Base-by-base conservation (phyloP, 2,888 invertebrate species). In the Gortyna flavago region DNA sequence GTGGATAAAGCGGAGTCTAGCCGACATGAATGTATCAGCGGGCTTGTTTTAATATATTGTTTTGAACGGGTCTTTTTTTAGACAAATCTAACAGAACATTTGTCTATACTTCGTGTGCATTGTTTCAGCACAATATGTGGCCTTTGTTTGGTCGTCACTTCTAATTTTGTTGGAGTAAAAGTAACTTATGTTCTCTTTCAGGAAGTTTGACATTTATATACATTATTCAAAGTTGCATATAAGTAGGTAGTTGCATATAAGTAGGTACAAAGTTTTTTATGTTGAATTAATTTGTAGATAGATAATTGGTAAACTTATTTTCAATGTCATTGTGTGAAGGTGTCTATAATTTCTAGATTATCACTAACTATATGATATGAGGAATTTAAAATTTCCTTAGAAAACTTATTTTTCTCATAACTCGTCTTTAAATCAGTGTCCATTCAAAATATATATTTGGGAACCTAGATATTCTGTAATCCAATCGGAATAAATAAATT, bases 1-100 rank as follows among this genome's bases (percentile, higher is more conserved):
- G 70, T 65, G 84, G 77, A 83, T 81, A 83, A 74, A 79, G 67
- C 32, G 74, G 67, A 66, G 77, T 66, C 71, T 44, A 77, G 51
- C 65, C 62, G 76, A 54, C 83, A 54, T 71, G 64, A 68, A 85
- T 79, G 71, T 66, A 77, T 83, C 64, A 67, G 62, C 73, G 44
- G 62, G 73, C 62, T 72, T 61, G 67, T 74, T 72, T 77, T 77
- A 75, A 68, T 62, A 72, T 73, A 80, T 72, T 72, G 64, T 35
- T 59, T 38, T 66, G 48, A 82, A 72, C 66, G 1, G 38, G 51
- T 67, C 0, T 75, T 75, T 75, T 54, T 85, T 83, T 69, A 21
- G 18, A 65, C 54, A 57, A 79, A 44, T 67, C 21, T 74, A 71
- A 64, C 59, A 44, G 38, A 64, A 61, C 59, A 74, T 68, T 74